phyloP scores from a whole-genome alignment of 1,140 invertebrate genomes.

The Conus betulinus region DNA sequence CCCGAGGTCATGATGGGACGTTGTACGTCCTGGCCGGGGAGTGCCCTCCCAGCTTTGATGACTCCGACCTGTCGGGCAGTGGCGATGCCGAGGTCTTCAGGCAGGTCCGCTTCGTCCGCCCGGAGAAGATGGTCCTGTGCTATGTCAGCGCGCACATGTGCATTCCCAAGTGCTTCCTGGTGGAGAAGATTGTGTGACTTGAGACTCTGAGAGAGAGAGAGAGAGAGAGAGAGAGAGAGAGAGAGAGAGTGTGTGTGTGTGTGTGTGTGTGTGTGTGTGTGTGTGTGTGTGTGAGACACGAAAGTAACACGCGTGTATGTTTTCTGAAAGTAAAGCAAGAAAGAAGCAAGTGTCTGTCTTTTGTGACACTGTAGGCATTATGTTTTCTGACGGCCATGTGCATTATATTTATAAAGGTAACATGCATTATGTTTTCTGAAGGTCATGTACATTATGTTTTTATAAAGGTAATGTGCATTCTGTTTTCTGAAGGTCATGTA shows the following conservation, averaged over 20 bases:
- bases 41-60: not conserved
- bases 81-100: not conserved
- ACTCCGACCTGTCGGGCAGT: not conserved
- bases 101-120: not conserved
- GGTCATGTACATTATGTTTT: no score
- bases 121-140: constrained; percentile 22
- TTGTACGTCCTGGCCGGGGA: constrained; percentile 31
- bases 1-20: constrained; percentile 2
- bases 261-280: not conserved
- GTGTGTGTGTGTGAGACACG: not conserved
- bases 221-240: no score
- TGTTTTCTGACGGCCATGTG: no score
- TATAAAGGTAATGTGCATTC: no score
- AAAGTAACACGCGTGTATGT: no score
- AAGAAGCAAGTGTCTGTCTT: no score
- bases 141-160: constrained; percentile 15
- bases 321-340: no score
- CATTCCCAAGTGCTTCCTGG: constrained; percentile 15
- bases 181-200: constrained; percentile 8
- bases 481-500: no score
- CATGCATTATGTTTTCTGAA: no score
- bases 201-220: not conserved
- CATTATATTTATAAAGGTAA: no score
- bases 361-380: no score
- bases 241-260: not conserved